These are phyloP conservation scores for Diplazon laetatorius DNA, from an alignment of 2,888 invertebrate genomes.

Conservation along the genomic window DNA sequence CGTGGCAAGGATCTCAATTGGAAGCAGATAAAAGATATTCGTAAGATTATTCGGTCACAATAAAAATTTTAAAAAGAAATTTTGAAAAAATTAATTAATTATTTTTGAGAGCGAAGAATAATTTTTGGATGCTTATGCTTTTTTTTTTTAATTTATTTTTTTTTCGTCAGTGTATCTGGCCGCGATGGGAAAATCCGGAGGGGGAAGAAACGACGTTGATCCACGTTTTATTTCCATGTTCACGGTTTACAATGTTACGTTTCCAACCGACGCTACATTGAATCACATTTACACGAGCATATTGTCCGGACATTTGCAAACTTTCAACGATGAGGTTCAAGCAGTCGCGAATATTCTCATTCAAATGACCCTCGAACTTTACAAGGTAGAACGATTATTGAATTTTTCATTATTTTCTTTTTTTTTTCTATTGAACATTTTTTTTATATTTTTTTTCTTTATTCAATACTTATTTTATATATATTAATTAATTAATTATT, in stretches of 20 bases:
- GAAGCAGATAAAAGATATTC: slow-evolving; percentile 93
- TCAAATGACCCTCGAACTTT: slow-evolving; percentile 91
- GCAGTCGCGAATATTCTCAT: slow-evolving; percentile 87
- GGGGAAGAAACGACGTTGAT: slow-evolving; percentile 95
- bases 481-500: not conserved
- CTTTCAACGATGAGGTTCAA: slow-evolving; percentile 88
- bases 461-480: too few species aligned
- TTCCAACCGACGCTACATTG: slow-evolving; percentile 91
- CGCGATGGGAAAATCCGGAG: slow-evolving; percentile 94
- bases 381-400: slow-evolving; percentile 90
- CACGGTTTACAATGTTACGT: slow-evolving; percentile 92
- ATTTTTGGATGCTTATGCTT: not conserved
- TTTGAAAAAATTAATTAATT: too few species aligned
- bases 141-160: not conserved
- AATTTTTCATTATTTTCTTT: too few species aligned
- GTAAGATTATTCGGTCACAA: slow-evolving; percentile 75
- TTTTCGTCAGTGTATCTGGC: slow-evolving; percentile 86
- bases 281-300: slow-evolving; percentile 93
- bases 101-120: not conserved
- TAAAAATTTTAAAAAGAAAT: too few species aligned
- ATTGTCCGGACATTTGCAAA: slow-evolving; percentile 89
- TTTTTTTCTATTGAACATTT: too few species aligned
- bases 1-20: slow-evolving; percentile 94
- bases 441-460: too few species aligned
- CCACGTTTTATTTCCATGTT: slow-evolving; percentile 96